Evolutionary conservation across 2,888 invertebrate genomes (phyloP), one percentile per base, ranked within the genome.

Genomic region (Sacculina carcini): DNA sequence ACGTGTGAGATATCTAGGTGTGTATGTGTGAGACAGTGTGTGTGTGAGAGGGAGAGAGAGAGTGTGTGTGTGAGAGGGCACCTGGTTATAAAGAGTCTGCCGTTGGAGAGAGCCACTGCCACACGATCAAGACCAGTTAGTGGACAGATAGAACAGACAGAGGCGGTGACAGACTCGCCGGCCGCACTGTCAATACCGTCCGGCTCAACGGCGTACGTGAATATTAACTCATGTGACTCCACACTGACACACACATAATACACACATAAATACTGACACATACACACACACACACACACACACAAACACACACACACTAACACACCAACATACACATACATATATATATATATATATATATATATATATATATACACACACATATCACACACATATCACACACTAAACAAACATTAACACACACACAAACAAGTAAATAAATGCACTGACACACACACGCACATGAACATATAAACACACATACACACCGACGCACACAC

Each of bases 21-120:
- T n/a, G n/a, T n/a, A n/a, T n/a, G n/a, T n/a, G n/a, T n/a, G n/a
- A n/a, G n/a, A n/a, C n/a, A n/a, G n/a, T n/a, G n/a, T n/a, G n/a
- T n/a, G n/a, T n/a, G n/a, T n/a, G n/a, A n/a, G n/a, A n/a, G n/a
- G n/a, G n/a, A n/a, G n/a, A n/a, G n/a, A n/a, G n/a, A n/a, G n/a
- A n/a, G n/a, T n/a, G n/a, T n/a, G n/a, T n/a, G n/a, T n/a, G n/a
- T n/a, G n/a, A 38, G 14, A 3, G 10, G 24, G 5, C 1, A 44
- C 44, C 44, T 44, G 28, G 44, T 44, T 26, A 44, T 44, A 54
- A 54, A 58, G 23, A 54, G 54, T n/a, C 58, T 58, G 60, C 86
- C 86, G 62, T 79, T 82, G 23, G 75, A 73, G 32, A 85, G 66
- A 0, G 83, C 82, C 9, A 84, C 76, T 3, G 82, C 85, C n/a